Base-by-base conservation (phyloP, 2,113 vertebrate genomes). In the Marmota monax region DNA sequence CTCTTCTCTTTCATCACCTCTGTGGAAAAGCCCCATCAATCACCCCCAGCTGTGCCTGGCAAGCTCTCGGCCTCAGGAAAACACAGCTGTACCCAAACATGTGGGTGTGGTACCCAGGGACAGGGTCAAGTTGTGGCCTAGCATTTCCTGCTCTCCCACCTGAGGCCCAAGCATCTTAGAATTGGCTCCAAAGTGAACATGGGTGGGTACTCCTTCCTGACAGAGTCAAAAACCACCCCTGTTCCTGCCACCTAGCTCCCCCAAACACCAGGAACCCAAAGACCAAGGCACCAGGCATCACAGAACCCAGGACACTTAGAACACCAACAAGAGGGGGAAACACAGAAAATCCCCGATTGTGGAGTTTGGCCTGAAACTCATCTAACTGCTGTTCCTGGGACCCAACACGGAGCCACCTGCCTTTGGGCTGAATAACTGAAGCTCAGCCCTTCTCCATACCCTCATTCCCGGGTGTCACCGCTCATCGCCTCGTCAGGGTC, bases 231-330 rank as follows among this genome's bases (percentile, higher is more conserved):
- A 73, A 76, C 7, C 6, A 10, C 45, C 27, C 51, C 27, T 7
- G 4, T 87, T 12, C 6, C 37, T 39, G 10, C 32, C 13, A 13
- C 22, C 1, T 11, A 45, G 11, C 13, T 34, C 13, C 13, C 27
- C 8, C 74, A 27, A 65, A 80, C 22, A 88, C 37, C 48, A 84
- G 65, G 58, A 70, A 77, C 32, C 42, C 94, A 76, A 89, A 96
- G 78, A 37, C 10, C 0, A 42, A 92, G 48, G 12, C 45, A 72
- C 27, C 13, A 7, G 70, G 32, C 14, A 29, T 77, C 37, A 4
- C 3, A 10, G 74, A 58, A 20, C 25, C 53, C 5, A 37, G 0
- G 13, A 27, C 0, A 0, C 78, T 78, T 48, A 76, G 67, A 27
- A 23, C 12, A 13, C 23, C 7, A 90, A 63, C 0, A 51, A 42